Percentiles rank a stretch among this genome's conserved stretches.
phyloP scores from a whole-genome alignment of 1,140 invertebrate genomes.

The Hirudo medicinalis region DNA sequence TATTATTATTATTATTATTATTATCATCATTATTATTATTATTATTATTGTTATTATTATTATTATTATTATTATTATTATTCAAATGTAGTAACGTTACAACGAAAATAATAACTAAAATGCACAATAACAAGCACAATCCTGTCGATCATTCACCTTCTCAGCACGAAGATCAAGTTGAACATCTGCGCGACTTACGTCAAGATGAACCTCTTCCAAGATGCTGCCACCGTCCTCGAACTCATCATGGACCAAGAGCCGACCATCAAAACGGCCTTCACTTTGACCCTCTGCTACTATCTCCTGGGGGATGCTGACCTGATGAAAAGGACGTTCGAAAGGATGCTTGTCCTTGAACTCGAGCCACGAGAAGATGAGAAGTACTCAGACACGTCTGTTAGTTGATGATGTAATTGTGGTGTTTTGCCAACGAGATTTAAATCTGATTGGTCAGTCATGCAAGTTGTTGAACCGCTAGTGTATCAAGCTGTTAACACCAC shows the following conservation, averaged over 20 bases:
- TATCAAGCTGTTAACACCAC: no score
- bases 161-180: conserved; percentile 88
- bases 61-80: conserved; percentile 18
- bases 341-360: conserved; percentile 71
- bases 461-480: no score
- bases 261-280: conserved; percentile 72
- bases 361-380: conserved; percentile 63
- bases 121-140: not conserved
- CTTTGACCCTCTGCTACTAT: conserved; percentile 82
- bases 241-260: conserved; percentile 91
- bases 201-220: conserved; percentile 84
- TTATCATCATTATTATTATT: not conserved
- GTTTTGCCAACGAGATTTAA: no score
- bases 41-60: conserved; percentile 11
- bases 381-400: conserved; percentile 45
- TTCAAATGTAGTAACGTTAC: not conserved
- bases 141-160: conserved; percentile 25
- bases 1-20: not conserved
- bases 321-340: conserved; percentile 80
- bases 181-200: conserved; percentile 93
- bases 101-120: no score
- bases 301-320: conserved; percentile 82
- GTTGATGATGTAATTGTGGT: not conserved
- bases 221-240: conserved; percentile 89
- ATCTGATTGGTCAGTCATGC: no score